Evolutionary conservation across 2,888 invertebrate species (phyloP), one percentile per base, ranked within the genome.

Genomic region (Diarsia rubi): DNA sequence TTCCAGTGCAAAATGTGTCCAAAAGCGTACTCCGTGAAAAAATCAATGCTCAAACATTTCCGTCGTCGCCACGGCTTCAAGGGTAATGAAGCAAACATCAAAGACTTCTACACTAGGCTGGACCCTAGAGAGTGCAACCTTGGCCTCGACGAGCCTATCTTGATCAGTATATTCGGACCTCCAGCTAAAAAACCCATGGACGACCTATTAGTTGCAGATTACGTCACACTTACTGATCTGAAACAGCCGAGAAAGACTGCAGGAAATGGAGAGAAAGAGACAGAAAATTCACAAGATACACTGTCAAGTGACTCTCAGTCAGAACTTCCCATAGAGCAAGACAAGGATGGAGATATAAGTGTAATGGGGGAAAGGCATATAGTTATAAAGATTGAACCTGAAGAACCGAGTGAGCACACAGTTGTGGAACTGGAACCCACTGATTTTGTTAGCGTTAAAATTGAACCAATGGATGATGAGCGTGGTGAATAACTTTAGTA

Each of bases 1-100:
- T 82, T 94, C 45, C 93, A 97, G 97, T 97, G 97, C 89, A 95
- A 95, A 83, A 89, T 94, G 71, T 97, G 97, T 83, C 92, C 95
- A 4, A 97, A 97, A 87, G 92, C 94, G 0, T 97, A 95, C 82
- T 94, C 96, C 27, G 94, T 94, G 12, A 95, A 95, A 76, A 93
- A 95, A 54, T 94, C 97, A 1, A 93, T 97, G 71, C 84, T 96
- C 4, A 94, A 93, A 45, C 97, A 97, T 85, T 87, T 97, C n/a
- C 92, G 94, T 0, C 93, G 93, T 62, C 93, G 97, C 1, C 97
- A 97, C 86, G 89, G 90, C 9, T 78, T 95, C 31, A 93, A 92
- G 59, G 90, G 90, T 1, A 82, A 86, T 0, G 91, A 92, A 14
- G 83, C 92, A 1, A 91, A 91, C 59, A 79, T 92, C 4, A 92